A percentile compares a stretch with the other conserved stretches of the same genome.
phyloP scores from a whole-genome alignment of 30 jellyfish, hydroid and myxozoan species.

The Aurelia sp. region DNA sequence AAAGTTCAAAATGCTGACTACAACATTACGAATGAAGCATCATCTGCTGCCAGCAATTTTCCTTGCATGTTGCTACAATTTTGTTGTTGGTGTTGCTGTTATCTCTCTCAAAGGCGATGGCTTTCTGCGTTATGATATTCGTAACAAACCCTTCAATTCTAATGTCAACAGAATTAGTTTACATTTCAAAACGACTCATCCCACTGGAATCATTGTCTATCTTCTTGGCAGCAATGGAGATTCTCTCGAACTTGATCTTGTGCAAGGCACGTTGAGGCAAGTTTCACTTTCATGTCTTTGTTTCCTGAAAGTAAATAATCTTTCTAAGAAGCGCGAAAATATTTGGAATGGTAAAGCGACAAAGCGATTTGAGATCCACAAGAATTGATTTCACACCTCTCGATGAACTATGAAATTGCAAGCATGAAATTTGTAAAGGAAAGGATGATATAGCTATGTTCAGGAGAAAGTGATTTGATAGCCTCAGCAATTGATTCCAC shows the following conservation, averaged over 20 bases:
- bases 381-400: too few species aligned
- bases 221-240: conserved; percentile 53
- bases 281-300: neutral
- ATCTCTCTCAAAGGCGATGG: conserved; percentile 67
- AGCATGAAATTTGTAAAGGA: too few species aligned
- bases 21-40: too few species aligned
- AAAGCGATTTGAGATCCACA: too few species aligned
- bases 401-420: too few species aligned
- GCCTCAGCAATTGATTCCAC: too few species aligned
- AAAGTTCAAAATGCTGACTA: neutral
- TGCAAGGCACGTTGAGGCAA: conserved; percentile 75
- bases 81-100: neutral
- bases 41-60: too few species aligned
- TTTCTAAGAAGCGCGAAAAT: too few species aligned
- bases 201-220: conserved; percentile 60
- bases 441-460: too few species aligned
- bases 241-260: conserved; percentile 38
- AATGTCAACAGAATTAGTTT: conserved; percentile 57
- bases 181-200: conserved; percentile 67
- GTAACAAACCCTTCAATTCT: conserved; percentile 64
- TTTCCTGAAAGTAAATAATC: neutral
- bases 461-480: too few species aligned
- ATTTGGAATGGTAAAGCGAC: too few species aligned
- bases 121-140: conserved; percentile 55
- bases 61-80: too few species aligned